Percentiles rank a stretch among this genome's conserved stretches.
Conservation (phyloP, 2,888 invertebrate genomes). For the Acronicta aceris region DNA sequence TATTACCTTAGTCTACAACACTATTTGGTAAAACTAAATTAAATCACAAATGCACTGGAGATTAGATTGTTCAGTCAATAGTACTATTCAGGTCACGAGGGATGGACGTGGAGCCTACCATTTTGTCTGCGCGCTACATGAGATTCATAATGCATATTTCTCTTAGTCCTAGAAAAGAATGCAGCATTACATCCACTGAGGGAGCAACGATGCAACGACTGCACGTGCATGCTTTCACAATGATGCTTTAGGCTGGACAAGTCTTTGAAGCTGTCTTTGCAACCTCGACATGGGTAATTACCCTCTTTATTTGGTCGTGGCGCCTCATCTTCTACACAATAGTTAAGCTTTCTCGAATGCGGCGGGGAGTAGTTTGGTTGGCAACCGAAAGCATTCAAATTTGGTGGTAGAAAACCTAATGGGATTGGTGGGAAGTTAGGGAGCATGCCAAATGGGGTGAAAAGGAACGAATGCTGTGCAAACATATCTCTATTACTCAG, state of each 20-base stretch:
- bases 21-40: conserved; percentile 80
- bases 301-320: conserved; percentile 91
- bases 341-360: conserved; percentile 83
- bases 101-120: conserved; percentile 70
- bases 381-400: conserved; percentile 79
- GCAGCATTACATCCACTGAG: conserved; percentile 93
- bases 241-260: conserved; percentile 91
- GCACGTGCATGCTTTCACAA: conserved; percentile 91
- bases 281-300: conserved; percentile 92
- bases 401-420: conserved; percentile 82
- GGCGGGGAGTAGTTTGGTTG: conserved; percentile 80
- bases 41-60: conserved; percentile 85
- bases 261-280: conserved; percentile 91
- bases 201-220: conserved; percentile 93
- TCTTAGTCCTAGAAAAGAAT: conserved; percentile 93
- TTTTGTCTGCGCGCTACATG: conserved; percentile 85
- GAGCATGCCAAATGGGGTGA: conserved; percentile 85
- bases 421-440: conserved; percentile 85
- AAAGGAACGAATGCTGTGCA: conserved; percentile 83
- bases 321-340: conserved; percentile 91
- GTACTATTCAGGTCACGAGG: conserved; percentile 75
- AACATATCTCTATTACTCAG: conserved; percentile 81
- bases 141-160: conserved; percentile 93
- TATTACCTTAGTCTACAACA: conserved; percentile 56
- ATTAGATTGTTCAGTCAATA: conserved; percentile 52